Evolutionary conservation across 2,888 invertebrate species (phyloP).

Genomic region (Nemotelus nigrinus): DNA sequence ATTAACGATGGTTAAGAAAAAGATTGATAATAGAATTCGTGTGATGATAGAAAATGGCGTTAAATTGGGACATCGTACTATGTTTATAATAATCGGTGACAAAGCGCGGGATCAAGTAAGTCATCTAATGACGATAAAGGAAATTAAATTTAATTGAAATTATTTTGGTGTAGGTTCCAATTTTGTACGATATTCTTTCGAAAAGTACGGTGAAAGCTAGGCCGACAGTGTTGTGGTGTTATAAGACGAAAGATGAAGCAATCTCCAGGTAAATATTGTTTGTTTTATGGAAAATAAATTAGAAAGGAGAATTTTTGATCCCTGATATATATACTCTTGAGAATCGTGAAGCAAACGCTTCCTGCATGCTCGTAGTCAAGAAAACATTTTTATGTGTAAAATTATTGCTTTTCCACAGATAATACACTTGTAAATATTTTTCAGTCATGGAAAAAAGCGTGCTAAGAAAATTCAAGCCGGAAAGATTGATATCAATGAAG

Average conservation of each 20-base stretch:
- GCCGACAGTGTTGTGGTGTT: conserved; percentile 97
- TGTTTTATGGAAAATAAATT: conserved; percentile 23
- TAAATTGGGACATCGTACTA: conserved; percentile 85
- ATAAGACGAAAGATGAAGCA: conserved; percentile 91
- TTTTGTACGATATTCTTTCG: conserved; percentile 96
- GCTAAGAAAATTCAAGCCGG: conserved; percentile 93
- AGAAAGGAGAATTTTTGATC: too few species aligned
- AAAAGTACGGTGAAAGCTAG: conserved; percentile 93
- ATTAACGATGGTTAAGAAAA: conserved; percentile 83
- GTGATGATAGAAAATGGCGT: conserved; percentile 98
- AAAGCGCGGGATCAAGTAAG: conserved; percentile 93
- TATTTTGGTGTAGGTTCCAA: conserved; percentile 77
- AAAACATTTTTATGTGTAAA: too few species aligned
- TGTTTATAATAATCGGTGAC: conserved; percentile 95
- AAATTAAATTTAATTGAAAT: neutral
- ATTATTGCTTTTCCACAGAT: too few species aligned
- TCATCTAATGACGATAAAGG: conserved; percentile 44
- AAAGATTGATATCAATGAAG: conserved; percentile 89
- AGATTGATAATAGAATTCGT: conserved; percentile 95
- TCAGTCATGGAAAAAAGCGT: conserved; percentile 89
- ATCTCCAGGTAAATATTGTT: conserved; percentile 76
- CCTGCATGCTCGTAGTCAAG: too few species aligned
- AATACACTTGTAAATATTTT: conserved; percentile 29
- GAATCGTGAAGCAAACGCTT: too few species aligned
- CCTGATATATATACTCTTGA: too few species aligned